Evolutionary conservation across 2,797 vertebrate genomes (phyloP).

Genomic region (Cynodonichthys magdalenae): DNA sequence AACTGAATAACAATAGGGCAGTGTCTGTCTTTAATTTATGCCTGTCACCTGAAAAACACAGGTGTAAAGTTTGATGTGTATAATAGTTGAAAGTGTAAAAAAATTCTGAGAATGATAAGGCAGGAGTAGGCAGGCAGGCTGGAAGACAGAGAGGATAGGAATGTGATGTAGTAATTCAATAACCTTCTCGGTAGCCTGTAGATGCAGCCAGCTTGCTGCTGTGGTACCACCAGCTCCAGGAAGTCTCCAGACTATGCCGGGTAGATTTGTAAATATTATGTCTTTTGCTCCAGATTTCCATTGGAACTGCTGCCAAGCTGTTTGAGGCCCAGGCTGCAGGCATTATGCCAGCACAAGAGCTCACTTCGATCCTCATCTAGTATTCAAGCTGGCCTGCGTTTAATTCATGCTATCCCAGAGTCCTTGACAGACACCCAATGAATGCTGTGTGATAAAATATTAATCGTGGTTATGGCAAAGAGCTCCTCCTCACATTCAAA

Average conservation of each 20-base stretch:
- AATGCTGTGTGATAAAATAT: slow-evolving; percentile 99
- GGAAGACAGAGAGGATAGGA: neutral
- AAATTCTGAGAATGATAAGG: slow-evolving; percentile 26
- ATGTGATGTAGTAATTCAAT: slow-evolving; percentile 9
- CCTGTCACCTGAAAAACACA: slow-evolving; percentile 1
- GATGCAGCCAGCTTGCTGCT: slow-evolving; percentile 13
- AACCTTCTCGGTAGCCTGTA: slow-evolving; percentile 4
- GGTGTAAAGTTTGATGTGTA: neutral
- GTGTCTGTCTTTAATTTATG: neutral
- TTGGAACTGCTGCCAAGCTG: slow-evolving; percentile 43
- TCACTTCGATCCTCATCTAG: slow-evolving; percentile 86
- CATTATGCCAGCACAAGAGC: slow-evolving; percentile 32
- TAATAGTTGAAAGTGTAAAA: slow-evolving; percentile 12
- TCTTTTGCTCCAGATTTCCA: slow-evolving; percentile 56
- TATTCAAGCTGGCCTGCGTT: slow-evolving; percentile 88
- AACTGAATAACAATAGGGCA: no score
- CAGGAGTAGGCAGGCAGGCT: neutral
- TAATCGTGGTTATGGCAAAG: slow-evolving; percentile 92
- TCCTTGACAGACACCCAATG: slow-evolving; percentile 92
- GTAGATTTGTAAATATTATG: slow-evolving; percentile 70
- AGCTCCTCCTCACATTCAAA: slow-evolving; percentile 92
- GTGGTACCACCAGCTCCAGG: slow-evolving; percentile 5
- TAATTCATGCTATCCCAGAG: slow-evolving; percentile 92
- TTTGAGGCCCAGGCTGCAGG: slow-evolving; percentile 29
- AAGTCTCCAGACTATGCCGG: slow-evolving; percentile 35